Evolutionary conservation across 2,797 vertebrate genomes (phyloP).

Genomic region (Sebastiscus albofasciatus): DNA sequence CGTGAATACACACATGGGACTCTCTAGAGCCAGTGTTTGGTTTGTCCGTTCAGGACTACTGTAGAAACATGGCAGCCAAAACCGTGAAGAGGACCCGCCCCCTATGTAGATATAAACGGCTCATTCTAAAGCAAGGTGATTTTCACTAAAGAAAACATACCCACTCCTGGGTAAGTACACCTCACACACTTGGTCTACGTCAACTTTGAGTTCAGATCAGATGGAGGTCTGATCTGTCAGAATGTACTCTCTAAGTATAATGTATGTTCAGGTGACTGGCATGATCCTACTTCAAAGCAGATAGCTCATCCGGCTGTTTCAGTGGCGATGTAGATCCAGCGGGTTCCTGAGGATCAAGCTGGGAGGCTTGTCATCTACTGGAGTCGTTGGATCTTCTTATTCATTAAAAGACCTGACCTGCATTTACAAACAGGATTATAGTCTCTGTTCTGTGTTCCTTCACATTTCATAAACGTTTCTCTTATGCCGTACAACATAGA

Average conservation of each 20-base stretch:
- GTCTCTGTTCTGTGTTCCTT: neutral
- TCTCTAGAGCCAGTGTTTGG: too few species aligned
- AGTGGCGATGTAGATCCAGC: too few species aligned
- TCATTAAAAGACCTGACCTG: neutral
- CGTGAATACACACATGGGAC: too few species aligned
- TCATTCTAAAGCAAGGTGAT: too few species aligned
- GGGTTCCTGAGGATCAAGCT: neutral
- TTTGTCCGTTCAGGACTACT: too few species aligned
- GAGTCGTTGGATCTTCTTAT: neutral
- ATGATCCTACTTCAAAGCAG: neutral
- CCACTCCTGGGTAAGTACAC: neutral
- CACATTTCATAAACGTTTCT: neutral
- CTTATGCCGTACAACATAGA: neutral
- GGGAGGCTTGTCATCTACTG: neutral
- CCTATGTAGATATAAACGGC: too few species aligned
- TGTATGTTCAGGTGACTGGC: neutral
- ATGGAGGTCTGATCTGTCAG: neutral
- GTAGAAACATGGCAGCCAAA: too few species aligned
- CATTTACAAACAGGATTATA: neutral
- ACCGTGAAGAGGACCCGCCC: too few species aligned
- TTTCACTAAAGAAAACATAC: neutral
- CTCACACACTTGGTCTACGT: neutral
- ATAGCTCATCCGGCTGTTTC: neutral
- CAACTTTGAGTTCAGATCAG: neutral
- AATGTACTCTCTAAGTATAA: neutral